Conservation (phyloP, 2,797 vertebrate species). For the Poecile montanus region DNA sequence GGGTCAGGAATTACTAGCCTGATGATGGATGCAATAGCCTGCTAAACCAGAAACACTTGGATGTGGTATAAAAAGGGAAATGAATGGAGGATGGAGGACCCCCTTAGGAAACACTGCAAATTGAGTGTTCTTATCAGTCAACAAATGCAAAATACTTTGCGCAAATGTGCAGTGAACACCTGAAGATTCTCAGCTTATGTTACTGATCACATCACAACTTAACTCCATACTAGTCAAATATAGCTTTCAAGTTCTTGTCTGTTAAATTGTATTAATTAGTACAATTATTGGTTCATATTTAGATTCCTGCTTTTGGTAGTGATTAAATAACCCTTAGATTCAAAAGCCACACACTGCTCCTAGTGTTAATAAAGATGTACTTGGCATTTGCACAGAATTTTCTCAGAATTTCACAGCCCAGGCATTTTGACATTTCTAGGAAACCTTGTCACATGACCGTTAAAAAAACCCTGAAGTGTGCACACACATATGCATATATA, state of each 20-base stretch:
- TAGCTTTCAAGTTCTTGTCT: neutral
- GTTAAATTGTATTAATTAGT: neutral
- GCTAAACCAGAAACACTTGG: neutral
- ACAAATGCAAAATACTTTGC: neutral
- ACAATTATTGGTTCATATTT: neutral
- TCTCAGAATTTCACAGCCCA: neutral
- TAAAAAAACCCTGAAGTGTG: neutral
- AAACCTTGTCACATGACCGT: neutral
- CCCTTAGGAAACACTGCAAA: neutral
- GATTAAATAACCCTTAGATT: neutral
- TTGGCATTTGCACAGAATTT: neutral
- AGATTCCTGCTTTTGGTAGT: neutral
- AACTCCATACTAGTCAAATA: neutral
- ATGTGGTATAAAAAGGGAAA: neutral
- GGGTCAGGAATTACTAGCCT: neutral
- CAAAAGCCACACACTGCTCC: neutral
- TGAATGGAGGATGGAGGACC: neutral
- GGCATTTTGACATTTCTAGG: neutral
- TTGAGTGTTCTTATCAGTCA: neutral
- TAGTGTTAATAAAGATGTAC: neutral
- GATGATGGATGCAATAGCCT: neutral
- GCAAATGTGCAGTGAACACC: neutral
- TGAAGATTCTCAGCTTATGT: neutral
- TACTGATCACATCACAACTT: neutral
- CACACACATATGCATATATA: accelerated